phyloP scores from a whole-genome alignment of 2,113 vertebrate species.

The Siniperca chuatsi region DNA sequence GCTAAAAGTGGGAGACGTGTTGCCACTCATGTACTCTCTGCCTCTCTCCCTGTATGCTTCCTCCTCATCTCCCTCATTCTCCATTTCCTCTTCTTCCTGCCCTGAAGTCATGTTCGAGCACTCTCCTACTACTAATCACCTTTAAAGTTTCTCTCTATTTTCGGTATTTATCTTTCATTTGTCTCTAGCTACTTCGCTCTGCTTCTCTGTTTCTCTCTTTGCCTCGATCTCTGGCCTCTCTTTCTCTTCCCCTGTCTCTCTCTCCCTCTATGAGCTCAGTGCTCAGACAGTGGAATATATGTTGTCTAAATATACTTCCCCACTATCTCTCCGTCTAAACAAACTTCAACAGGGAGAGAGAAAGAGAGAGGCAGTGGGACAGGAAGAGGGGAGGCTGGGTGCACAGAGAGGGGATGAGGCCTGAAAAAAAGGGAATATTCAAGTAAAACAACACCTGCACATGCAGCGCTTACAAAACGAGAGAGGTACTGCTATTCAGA shows the following conservation, averaged over 20 bases:
- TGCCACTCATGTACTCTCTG: conserved; percentile 37
- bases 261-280: conserved; percentile 76
- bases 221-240: conserved; percentile 36
- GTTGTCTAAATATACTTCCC: conserved; percentile 81
- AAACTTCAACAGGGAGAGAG: conserved; percentile 74
- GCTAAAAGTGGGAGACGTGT: conserved; percentile 43
- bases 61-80: conserved; percentile 21
- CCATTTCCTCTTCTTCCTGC: conserved; percentile 13
- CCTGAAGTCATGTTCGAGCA: background rate
- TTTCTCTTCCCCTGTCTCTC: conserved; percentile 58
- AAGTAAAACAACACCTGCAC: conserved; percentile 76
- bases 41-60: background rate
- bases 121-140: conserved; percentile 7
- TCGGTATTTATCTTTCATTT: conserved; percentile 10
- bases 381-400: conserved; percentile 73
- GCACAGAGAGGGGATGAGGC: conserved; percentile 55
- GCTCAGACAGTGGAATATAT: conserved; percentile 83
- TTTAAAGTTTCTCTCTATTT: background rate
- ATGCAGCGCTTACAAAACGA: conserved; percentile 41
- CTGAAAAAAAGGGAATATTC: conserved; percentile 54
- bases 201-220: conserved; percentile 24
- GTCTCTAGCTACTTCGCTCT: background rate
- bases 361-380: conserved; percentile 74
- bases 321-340: conserved; percentile 81
- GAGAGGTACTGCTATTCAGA: conserved; percentile 10